These are phyloP conservation scores for Lampris incognitus DNA, from an alignment of 2,113 vertebrate species.

Conservation along the genomic window DNA sequence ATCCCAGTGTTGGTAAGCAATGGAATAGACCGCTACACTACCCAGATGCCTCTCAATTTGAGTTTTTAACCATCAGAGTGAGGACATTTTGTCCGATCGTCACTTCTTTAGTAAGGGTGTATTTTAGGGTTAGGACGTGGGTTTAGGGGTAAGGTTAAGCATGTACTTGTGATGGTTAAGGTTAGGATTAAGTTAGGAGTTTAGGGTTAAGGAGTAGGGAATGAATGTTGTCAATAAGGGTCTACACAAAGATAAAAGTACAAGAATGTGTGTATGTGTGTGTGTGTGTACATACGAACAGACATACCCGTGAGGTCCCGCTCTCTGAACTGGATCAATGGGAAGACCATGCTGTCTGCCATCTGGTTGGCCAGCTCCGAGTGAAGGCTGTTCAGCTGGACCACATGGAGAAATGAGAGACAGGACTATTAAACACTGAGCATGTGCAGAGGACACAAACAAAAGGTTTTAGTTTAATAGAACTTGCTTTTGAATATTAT, in stretches of 20 bases:
- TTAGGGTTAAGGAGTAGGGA: too few species aligned
- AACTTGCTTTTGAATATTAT: too few species aligned
- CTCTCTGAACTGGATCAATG: conserved; percentile 96
- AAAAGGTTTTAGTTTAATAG: not conserved
- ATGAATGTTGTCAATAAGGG: not conserved
- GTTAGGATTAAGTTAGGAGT: too few species aligned
- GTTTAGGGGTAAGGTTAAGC: too few species aligned
- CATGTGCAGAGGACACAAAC: conserved; percentile 21
- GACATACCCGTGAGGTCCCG: conserved; percentile 95
- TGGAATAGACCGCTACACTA: too few species aligned
- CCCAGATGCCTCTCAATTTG: too few species aligned
- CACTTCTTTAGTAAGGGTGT: too few species aligned
- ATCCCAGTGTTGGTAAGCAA: too few species aligned
- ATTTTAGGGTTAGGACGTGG: too few species aligned
- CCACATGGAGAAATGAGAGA: conserved; percentile 47
- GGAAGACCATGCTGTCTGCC: conserved; percentile 96
- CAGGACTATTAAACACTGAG: conserved; percentile 17
- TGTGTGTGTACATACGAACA: conserved; percentile 2
- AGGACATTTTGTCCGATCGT: too few species aligned
- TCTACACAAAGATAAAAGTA: not conserved
- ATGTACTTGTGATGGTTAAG: too few species aligned
- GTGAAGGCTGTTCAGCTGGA: conserved; percentile 94
- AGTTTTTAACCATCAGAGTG: too few species aligned
- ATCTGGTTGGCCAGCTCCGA: conserved; percentile 91
- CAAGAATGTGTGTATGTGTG: not conserved